Conservation (phyloP, 1,140 invertebrate species). For the Drosophila sturtevanti region DNA sequence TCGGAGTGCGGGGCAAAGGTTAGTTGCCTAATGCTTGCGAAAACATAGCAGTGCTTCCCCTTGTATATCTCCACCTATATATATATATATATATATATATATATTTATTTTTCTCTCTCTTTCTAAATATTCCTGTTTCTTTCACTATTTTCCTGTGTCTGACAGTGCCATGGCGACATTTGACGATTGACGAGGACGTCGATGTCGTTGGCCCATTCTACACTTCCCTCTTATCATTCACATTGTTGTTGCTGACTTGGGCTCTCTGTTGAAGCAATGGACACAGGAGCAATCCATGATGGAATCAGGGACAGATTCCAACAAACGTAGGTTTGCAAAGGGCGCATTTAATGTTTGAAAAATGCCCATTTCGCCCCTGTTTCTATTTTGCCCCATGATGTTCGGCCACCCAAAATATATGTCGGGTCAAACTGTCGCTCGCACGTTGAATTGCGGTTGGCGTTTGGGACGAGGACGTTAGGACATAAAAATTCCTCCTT, state of each 20-base stretch:
- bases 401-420: constrained; percentile 60
- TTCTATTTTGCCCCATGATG: constrained; percentile 35
- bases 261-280: constrained; percentile 39
- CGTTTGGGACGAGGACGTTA: background rate
- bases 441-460: constrained; percentile 77
- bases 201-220: constrained; percentile 39
- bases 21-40: constrained; percentile 76
- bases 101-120: constrained; percentile 15
- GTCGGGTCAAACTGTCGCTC: constrained; percentile 78
- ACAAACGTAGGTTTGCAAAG: background rate
- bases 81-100: no score
- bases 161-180: constrained; percentile 80
- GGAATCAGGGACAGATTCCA: constrained; percentile 11
- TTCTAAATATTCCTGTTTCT: constrained; percentile 18
- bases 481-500: constrained; percentile 10
- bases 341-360: background rate
- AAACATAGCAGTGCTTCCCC: constrained; percentile 57
- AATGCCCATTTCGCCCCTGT: constrained; percentile 31
- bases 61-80: constrained; percentile 5
- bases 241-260: constrained; percentile 53
- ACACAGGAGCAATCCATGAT: constrained; percentile 20
- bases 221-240: background rate
- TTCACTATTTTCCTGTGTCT: constrained; percentile 62
- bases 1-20: constrained; percentile 19
- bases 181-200: constrained; percentile 82